Evolutionary conservation across 2,888 invertebrate species (phyloP), one percentile per base, ranked within the genome.

Genomic region (Phaedon cochleariae): DNA sequence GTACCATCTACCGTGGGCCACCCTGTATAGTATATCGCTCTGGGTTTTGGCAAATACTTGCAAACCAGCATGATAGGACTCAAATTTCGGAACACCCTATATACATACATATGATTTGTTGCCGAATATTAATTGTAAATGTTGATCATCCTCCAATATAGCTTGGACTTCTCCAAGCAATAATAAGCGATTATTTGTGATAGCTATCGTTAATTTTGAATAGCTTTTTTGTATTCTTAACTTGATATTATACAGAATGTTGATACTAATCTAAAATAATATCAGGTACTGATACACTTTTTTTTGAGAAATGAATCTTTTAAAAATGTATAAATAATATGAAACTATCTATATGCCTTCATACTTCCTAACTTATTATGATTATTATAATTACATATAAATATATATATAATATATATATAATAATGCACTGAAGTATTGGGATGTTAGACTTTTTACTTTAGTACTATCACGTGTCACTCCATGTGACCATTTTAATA

Each of bases 341-440:
- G 75, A 80, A 82, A 82, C 82, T 82, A 83, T 83, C 82, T 83
- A 83, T 83, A 83, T 84, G 84, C 84, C 84, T 84, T 84, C 83
- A 83, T 83, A 83, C 83, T 84, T 83, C 83, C 83, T 83, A 83
- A 82, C 80, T 81, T 81, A 82, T 80, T 80, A 80, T 79, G 74
- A 79, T 79, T 76, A 77, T 76, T 77, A 79, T 77, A 15, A 41
- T 41, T 41, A 41, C 15, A 41, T 78, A 80, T 72, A 69, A 70
- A 62, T 70, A 73, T 72, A 76, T 79, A 80, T 20, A 31, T 15
- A 10, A 53, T 53, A 49, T 49, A 49, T 52, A 57, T 80, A 83
- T 82, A 80, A 82, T 82, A 82, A 81, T 83, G 83, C 83, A 83
- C 83, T 83, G 83, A 83, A 83, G 83, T 83, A 83, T 83, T 83